These are phyloP conservation scores for Coregonus sp. DNA, from an alignment of 2,797 vertebrate species.

Conservation along the genomic window DNA sequence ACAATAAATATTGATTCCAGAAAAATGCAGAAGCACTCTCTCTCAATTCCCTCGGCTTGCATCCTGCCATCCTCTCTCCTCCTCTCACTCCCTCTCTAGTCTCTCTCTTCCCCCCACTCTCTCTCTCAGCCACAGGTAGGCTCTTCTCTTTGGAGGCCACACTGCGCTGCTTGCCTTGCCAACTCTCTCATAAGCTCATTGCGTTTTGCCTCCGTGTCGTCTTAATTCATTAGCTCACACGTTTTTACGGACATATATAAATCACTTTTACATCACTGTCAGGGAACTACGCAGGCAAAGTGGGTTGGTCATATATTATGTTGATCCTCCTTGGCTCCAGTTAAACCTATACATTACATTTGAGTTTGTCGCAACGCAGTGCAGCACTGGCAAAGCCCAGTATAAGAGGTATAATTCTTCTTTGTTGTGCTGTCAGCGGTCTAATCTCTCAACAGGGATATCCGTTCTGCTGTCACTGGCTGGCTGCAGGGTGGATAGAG, in stretches of 20 bases:
- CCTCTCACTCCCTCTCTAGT: background rate
- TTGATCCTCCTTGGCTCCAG: conserved; percentile 69
- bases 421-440: conserved; percentile 73
- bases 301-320: conserved; percentile 76
- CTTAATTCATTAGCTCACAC: conserved; percentile 75
- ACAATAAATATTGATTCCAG: conserved; percentile 10
- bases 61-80: conserved; percentile 2
- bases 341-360: conserved; percentile 69
- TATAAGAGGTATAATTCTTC: conserved; percentile 59
- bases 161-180: conserved; percentile 38
- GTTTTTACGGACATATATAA: conserved; percentile 69
- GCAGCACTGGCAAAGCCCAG: conserved; percentile 15
- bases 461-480: conserved; percentile 43
- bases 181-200: conserved; percentile 69
- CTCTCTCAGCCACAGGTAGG: conserved; percentile 44
- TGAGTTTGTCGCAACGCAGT: conserved; percentile 67
- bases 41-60: conserved; percentile 4
- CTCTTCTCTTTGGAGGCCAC: conserved; percentile 17
- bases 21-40: background rate
- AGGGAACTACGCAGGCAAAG: conserved; percentile 62
- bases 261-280: conserved; percentile 72
- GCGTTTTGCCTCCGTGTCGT: conserved; percentile 62
- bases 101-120: background rate
- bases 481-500: conserved; percentile 46
- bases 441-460: conserved; percentile 72